Conservation (phyloP, 2,888 invertebrate genomes). For the Drepana falcataria region DNA sequence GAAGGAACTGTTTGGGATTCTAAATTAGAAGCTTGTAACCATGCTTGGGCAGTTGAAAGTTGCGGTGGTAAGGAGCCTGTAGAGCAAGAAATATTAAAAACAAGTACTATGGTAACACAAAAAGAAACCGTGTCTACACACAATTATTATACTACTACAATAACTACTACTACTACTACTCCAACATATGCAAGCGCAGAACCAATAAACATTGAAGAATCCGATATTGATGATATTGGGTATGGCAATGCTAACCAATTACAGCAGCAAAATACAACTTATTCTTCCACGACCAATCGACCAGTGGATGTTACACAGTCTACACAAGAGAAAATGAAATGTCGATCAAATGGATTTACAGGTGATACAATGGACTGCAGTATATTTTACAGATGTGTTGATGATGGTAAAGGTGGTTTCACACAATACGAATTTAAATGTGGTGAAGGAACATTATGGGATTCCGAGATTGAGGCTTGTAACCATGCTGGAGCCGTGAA, state of each 20-base stretch:
- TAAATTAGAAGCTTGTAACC: slow-evolving; percentile 77
- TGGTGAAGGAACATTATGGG: slow-evolving; percentile 83
- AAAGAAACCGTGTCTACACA: slow-evolving; percentile 14
- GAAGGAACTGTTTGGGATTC: slow-evolving; percentile 82
- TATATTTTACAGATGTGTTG: slow-evolving; percentile 83
- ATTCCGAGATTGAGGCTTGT: slow-evolving; percentile 74
- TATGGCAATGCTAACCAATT: slow-evolving; percentile 22
- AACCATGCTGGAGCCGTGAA: slow-evolving; percentile 78
- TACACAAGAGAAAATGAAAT: slow-evolving; percentile 10
- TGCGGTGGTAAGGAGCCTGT: slow-evolving; percentile 29
- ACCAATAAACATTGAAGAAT: slow-evolving; percentile 9
- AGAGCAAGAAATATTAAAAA: slow-evolving; percentile 10
- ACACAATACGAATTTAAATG: slow-evolving; percentile 81
- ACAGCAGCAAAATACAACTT: slow-evolving; percentile 10
- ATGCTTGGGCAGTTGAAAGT: slow-evolving; percentile 65
- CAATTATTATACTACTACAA: slow-evolving; percentile 15
- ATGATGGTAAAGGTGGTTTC: slow-evolving; percentile 78
- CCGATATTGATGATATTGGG: slow-evolving; percentile 20
- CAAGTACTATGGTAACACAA: slow-evolving; percentile 15
- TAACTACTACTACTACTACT: slow-evolving; percentile 12
- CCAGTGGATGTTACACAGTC: slow-evolving; percentile 14
- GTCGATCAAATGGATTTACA: slow-evolving; percentile 68
- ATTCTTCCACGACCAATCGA: slow-evolving; percentile 10
- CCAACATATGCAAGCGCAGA: slow-evolving; percentile 12
- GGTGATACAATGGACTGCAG: slow-evolving; percentile 79